Evolutionary conservation across 2,113 vertebrate species (phyloP), one percentile per base, ranked within the genome.

Genomic region (Corapipo altera): DNA sequence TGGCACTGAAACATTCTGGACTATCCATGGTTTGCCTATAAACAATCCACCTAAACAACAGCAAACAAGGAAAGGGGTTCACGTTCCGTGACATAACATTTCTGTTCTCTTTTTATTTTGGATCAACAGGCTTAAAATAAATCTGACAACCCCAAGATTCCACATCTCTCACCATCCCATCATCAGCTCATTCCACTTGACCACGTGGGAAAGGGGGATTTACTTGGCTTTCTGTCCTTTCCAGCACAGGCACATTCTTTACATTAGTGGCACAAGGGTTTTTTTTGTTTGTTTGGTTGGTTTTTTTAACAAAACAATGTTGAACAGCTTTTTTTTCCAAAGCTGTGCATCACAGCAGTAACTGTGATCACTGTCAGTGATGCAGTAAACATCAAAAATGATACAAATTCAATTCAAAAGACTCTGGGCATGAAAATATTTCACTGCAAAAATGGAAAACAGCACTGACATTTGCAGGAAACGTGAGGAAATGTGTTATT

Each of bases 11-110:
- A 85, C 98, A 98, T 41, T 98, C 97, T 0, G 98, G 97, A 27
- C 98, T 98, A 21, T 99, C 99, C 95, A 97, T 92, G 59, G 98
- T 97, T 43, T 99, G 98, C 6, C 97, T 96, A 94, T 99, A 99
- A 41, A 99, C 97, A 72, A 99, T 96, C 99, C 99, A 99, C 97
- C 99, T 99, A 49, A 69, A 91, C 0, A 35, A 67, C 41, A 93
- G 35, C 35, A 23, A 75, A 43, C 2, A 15, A 5, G 33, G 22
- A 17, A 12, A 72, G 21, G 8, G 49, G 15, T 18, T 48, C 57
- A 22, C 2, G 3, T 9, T 28, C 35, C n/a, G 17, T 2, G 12
- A 37, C 32, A 43, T 2, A 7, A 5, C 6, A 43, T 5, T 5
- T 8, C 58, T 62, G 15, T 9, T 57, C 11, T 11, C 30, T 23